Conservation (phyloP, 2,797 vertebrate genomes). For the Esox masquinongy region DNA sequence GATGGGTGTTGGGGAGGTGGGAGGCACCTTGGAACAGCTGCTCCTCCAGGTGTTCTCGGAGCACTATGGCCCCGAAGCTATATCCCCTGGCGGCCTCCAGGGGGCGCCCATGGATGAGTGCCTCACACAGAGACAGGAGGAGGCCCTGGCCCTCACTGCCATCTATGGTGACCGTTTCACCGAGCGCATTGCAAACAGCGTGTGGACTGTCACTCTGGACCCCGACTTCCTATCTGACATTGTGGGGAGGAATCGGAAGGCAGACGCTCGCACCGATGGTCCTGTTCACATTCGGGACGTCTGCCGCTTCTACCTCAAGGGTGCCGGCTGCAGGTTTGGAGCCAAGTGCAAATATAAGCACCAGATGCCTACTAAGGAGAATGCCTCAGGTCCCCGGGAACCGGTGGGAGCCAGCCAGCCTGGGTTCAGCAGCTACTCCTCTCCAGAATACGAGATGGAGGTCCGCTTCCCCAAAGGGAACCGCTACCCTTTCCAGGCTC, state of each 20-base stretch:
- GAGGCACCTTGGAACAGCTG: conserved; percentile 86
- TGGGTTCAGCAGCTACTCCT: conserved; percentile 69
- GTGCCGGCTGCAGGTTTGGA: conserved; percentile 87
- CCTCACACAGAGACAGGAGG: conserved; percentile 86
- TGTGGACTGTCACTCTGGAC: conserved; percentile 88
- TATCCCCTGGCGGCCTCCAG: conserved; percentile 62
- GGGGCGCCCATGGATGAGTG: conserved; percentile 79
- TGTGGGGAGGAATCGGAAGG: conserved; percentile 21
- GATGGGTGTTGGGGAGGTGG: conserved; percentile 84
- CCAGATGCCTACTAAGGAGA: conserved; percentile 68
- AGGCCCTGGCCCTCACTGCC: conserved; percentile 86
- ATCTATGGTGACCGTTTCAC: conserved; percentile 92
- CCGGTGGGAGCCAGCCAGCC: conserved; percentile 72
- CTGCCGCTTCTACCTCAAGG: conserved; percentile 88
- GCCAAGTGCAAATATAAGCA: conserved; percentile 89
- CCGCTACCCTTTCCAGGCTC: conserved; percentile 91
- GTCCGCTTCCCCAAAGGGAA: conserved; percentile 88
- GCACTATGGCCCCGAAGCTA: conserved; percentile 76
- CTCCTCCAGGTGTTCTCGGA: conserved; percentile 87
- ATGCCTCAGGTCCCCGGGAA: conserved; percentile 37
- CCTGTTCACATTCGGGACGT: conserved; percentile 60
- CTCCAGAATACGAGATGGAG: conserved; percentile 87
- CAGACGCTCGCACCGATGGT: conserved; percentile 19
- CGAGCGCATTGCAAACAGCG: conserved; percentile 86
- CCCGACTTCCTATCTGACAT: conserved; percentile 70